Base-by-base conservation (phyloP, 2,888 invertebrate genomes). In the Epinotia bilunana region DNA sequence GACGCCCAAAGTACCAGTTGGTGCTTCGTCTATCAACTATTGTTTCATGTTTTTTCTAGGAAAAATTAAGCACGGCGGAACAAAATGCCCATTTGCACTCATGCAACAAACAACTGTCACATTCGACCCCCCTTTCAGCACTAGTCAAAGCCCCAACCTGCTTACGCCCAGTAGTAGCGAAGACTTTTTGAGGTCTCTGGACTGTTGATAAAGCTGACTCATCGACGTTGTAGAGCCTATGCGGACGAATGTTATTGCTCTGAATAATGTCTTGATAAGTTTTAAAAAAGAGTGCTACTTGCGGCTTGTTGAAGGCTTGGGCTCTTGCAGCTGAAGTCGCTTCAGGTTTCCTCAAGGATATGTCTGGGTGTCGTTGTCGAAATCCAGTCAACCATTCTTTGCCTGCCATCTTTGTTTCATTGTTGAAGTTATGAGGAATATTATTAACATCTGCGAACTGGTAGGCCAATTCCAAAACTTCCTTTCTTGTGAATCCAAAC, bases 101-200 rank as follows among this genome's bases (percentile, higher is more conserved):
- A 57, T 83, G 65, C 83, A 84, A 73, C 83, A 81, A 61, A 83
- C 83, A 12, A 86, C 80, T 43, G 89, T 90, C 18, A 88, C 82
- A 46, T 87, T 77, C 39, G 80, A 79, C 23, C 88, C 87, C n/a
- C 72, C 85, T 80, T 81, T 90, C 88, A 43, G 86, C 88, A 69
- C 87, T 88, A 33, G 86, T 88, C 16, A 89, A 33, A 67, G 79
- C 76, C 7, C 85, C 88, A 61, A 92, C 85, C 81, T 90, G 88
- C 71, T 90, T 91, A 49, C 81, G 77, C 6, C 88, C 88, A 76
- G 82, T 89, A 53, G 78, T 69, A 53, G 88, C 85, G 77, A 60
- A 60, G 13, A 60, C 13, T 28, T 23, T 60, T 60, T 23, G 28
- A 13, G 13, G 60, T n/a, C 23, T 28, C 9, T 28, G 60, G 13